A percentile compares a stretch with the other conserved stretches of the same genome.
Conservation (phyloP, 2,113 vertebrate species). For the Grammomys surdaster region DNA sequence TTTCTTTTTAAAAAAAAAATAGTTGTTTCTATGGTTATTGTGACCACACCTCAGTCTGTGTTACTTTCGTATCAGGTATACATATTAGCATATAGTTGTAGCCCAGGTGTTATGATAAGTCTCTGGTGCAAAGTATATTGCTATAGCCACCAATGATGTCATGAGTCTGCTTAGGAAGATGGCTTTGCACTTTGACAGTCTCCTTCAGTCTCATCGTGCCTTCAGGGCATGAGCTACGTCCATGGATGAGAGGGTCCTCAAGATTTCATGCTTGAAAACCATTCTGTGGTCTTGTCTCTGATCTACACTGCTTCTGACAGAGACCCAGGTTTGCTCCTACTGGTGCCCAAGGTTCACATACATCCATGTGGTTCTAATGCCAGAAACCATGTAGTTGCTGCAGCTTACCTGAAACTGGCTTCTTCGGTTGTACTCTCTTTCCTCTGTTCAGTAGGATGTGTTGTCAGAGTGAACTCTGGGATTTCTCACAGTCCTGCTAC, state of each 20-base stretch:
- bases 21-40: not conserved
- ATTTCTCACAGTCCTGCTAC: not conserved
- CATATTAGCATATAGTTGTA: not conserved
- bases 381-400: not conserved
- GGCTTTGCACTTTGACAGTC: not conserved
- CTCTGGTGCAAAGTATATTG: not conserved
- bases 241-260: constrained; percentile 17
- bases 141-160: rapidly evolving
- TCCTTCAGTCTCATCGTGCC: not conserved
- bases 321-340: not conserved
- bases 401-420: not conserved
- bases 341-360: not conserved
- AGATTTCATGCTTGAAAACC: not conserved
- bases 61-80: not conserved
- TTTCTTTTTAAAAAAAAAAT: not conserved
- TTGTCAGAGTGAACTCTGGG: not conserved
- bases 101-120: not conserved
- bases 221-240: not conserved
- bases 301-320: not conserved
- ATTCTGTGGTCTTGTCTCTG: not conserved
- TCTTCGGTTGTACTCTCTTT: not conserved
- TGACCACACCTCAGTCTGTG: not conserved
- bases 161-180: not conserved
- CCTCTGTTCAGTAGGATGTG: not conserved
- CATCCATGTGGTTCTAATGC: not conserved